Evolutionary conservation across 2,113 vertebrate species (phyloP).

Genomic region (Mystacornis crossleyi): DNA sequence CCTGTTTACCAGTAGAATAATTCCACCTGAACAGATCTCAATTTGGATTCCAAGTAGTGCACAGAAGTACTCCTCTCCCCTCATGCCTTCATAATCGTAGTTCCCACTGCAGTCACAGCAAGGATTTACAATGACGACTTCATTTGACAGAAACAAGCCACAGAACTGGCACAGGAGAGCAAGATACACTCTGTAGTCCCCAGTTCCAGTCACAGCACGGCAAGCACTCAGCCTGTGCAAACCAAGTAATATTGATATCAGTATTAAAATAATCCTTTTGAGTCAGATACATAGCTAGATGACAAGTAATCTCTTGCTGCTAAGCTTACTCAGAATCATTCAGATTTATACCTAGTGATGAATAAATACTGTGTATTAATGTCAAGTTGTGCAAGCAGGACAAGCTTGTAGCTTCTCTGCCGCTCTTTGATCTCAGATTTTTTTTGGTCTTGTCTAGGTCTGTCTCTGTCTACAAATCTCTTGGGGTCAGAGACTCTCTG

Average conservation of each 20-base stretch:
- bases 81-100: neutral
- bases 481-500: neutral
- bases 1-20: neutral
- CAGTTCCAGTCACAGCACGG: neutral
- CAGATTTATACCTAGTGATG: neutral
- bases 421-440: neutral
- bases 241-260: neutral
- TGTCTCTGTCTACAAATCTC: neutral
- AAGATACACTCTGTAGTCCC: neutral
- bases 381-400: neutral
- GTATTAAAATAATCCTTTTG: slow-evolving; percentile 44
- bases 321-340: neutral
- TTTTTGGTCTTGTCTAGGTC: neutral
- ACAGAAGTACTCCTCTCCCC: neutral
- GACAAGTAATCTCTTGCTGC: neutral
- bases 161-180: neutral
- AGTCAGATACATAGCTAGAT: neutral
- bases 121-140: neutral
- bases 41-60: neutral
- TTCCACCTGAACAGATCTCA: neutral
- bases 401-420: neutral
- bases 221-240: neutral
- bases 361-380: neutral
- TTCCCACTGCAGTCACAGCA: neutral
- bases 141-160: neutral